phyloP scores from a whole-genome alignment of 1,140 invertebrate species.

The Atta texana region DNA sequence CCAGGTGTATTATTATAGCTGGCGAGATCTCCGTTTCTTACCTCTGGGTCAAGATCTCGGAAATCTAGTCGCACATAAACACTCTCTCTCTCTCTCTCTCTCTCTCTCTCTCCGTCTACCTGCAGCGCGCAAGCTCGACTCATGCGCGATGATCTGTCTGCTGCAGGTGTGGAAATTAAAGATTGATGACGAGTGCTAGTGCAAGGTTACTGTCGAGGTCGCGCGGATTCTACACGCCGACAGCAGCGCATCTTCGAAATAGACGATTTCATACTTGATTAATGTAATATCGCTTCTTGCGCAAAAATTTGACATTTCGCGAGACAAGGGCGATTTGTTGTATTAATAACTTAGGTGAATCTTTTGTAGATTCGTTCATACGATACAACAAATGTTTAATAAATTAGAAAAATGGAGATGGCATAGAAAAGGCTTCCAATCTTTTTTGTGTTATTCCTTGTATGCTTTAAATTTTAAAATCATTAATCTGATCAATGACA shows the following conservation, averaged over 20 bases:
- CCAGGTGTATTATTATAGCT: conserved; percentile 31
- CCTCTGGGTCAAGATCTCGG: conserved; percentile 19
- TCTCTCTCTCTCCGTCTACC: background rate
- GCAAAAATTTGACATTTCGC: conserved; percentile 1
- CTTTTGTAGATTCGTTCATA: background rate
- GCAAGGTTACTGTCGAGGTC: conserved; percentile 53
- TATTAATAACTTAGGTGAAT: conserved; percentile 29
- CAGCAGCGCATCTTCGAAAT: background rate
- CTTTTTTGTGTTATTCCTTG: background rate
- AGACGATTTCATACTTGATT: conserved; percentile 46
- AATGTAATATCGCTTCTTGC: conserved; percentile 25
- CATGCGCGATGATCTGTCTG: background rate
- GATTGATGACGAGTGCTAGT: conserved; percentile 48
- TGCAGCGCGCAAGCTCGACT: background rate
- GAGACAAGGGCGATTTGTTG: background rate
- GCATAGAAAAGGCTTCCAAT: background rate
- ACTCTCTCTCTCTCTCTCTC: background rate
- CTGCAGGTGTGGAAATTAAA: conserved; percentile 61
- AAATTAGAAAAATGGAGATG: background rate
- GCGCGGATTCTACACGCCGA: background rate
- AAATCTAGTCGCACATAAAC: background rate
- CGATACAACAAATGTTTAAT: background rate
- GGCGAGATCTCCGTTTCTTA: conserved; percentile 38
- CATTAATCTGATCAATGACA: background rate
- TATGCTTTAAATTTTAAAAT: background rate